Evolutionary conservation across 2,113 vertebrate species (phyloP).

Genomic region (Chiloscyllium plagiosum): DNA sequence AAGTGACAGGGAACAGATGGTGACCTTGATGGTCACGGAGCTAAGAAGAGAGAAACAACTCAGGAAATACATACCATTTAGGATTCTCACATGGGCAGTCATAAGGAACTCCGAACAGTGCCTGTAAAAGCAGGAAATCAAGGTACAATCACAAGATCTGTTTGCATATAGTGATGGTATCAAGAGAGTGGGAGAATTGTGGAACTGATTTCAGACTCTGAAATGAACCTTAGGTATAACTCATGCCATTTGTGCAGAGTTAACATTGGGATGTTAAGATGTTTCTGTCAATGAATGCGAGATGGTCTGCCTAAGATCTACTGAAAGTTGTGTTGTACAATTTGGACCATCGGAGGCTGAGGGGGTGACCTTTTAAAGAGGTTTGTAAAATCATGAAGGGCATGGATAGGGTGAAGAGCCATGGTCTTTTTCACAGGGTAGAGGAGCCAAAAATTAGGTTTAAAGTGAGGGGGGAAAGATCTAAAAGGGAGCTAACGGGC

Average conservation of each 20-base stretch:
- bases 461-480: too few species aligned
- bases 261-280: neutral
- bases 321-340: neutral
- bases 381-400: too few species aligned
- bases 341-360: too few species aligned
- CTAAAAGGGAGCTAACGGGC: too few species aligned
- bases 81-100: conserved; percentile 51
- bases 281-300: neutral
- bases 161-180: neutral
- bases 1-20: conserved; percentile 65
- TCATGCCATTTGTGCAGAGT: neutral
- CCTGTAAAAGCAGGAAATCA: neutral
- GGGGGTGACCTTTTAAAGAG: too few species aligned
- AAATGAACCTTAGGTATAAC: neutral
- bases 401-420: too few species aligned
- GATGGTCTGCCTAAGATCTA: neutral
- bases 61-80: conserved; percentile 58
- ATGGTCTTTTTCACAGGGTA: too few species aligned
- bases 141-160: neutral
- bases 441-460: too few species aligned
- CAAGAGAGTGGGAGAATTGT: neutral
- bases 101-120: neutral
- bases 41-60: conserved; percentile 59
- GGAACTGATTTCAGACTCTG: neutral
- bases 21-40: conserved; percentile 66